Conservation (phyloP, 1,140 invertebrate genomes). For the Delia radicum region DNA sequence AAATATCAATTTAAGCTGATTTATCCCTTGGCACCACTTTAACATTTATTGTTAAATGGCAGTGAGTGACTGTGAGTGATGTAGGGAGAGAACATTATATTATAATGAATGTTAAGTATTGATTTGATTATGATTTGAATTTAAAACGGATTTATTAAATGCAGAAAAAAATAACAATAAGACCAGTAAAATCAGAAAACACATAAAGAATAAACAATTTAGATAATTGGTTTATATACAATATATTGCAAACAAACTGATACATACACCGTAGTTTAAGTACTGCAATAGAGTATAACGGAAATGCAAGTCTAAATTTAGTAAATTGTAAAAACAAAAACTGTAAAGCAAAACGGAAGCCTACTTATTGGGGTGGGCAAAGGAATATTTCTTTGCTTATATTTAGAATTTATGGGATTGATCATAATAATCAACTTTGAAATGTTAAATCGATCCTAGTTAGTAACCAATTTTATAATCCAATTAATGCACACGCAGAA, state of each 20-base stretch:
- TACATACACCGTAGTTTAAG: too few species aligned
- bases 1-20: not conserved
- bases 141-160: not conserved
- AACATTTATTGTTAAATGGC: not conserved
- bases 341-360: not conserved
- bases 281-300: not conserved
- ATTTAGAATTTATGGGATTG: too few species aligned
- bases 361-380: not conserved
- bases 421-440: too few species aligned
- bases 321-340: not conserved
- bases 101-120: not conserved
- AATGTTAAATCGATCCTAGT: too few species aligned
- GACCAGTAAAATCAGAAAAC: not conserved
- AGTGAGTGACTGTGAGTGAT: not conserved
- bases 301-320: not conserved
- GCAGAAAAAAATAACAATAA: not conserved
- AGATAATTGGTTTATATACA: slow-evolving; percentile 22
- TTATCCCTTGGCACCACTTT: not conserved
- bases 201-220: slow-evolving; percentile 13
- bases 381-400: too few species aligned
- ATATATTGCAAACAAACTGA: not conserved
- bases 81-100: not conserved
- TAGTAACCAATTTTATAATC: too few species aligned
- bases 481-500: too few species aligned
- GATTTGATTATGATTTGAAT: not conserved